A percentile compares a stretch with the other conserved stretches of the same genome.
phyloP scores from a whole-genome alignment of 2,797 vertebrate species.

The Hemibagrus guttatus region DNA sequence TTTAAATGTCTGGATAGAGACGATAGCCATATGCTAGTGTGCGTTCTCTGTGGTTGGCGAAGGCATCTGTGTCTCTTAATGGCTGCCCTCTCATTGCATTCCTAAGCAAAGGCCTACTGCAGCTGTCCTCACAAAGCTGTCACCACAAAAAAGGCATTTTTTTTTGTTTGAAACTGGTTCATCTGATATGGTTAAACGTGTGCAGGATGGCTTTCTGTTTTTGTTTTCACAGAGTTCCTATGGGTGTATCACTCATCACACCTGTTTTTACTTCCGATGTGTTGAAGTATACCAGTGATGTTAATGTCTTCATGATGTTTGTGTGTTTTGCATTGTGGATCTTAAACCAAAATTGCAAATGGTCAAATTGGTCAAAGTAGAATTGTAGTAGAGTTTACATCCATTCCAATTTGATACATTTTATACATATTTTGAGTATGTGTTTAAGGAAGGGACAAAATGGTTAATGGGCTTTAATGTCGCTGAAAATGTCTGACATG shows the following conservation, averaged over 20 bases:
- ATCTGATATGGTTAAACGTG: conserved; percentile 23
- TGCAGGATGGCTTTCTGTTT: conserved; percentile 19
- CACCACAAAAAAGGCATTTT: conserved; percentile 47
- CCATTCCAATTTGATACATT: background rate
- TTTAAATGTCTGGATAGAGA: conserved; percentile 28
- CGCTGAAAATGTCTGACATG: background rate
- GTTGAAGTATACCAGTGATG: no score
- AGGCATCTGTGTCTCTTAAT: conserved; percentile 46
- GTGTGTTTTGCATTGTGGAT: background rate
- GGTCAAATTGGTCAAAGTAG: background rate
- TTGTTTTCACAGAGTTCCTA: background rate
- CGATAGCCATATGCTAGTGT: conserved; percentile 60
- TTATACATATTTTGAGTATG: background rate
- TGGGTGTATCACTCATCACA: conserved; percentile 16
- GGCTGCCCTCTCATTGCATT: conserved; percentile 51
- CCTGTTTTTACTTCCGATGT: background rate
- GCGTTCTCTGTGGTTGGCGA: background rate
- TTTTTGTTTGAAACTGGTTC: conserved; percentile 42
- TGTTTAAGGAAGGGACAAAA: background rate
- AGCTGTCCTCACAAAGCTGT: conserved; percentile 64
- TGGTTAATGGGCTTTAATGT: background rate
- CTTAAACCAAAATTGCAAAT: background rate
- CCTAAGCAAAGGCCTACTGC: conserved; percentile 53
- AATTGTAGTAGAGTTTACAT: background rate
- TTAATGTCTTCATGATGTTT: background rate